Evolutionary conservation across 2,888 invertebrate species (phyloP).

Genomic region (Pyrgus malvae): DNA sequence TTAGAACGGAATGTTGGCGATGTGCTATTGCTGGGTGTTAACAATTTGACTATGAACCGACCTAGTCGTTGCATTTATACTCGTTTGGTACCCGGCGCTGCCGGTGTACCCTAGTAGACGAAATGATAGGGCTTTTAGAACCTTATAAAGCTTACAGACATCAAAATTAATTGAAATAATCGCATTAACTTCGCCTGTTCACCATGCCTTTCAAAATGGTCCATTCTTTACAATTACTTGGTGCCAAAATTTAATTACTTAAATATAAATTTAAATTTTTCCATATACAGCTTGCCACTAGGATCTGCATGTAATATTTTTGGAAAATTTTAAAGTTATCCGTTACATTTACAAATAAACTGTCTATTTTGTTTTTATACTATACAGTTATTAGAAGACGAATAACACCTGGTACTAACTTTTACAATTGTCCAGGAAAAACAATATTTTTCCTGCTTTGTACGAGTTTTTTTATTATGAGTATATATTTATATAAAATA

Average conservation of each 20-base stretch:
- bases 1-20: background rate
- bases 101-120: background rate
- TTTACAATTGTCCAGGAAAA: background rate
- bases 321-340: constrained; percentile 30
- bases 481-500: no score
- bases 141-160: background rate
- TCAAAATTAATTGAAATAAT: background rate
- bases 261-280: background rate
- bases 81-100: background rate
- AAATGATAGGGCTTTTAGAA: background rate
- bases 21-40: background rate
- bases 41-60: background rate
- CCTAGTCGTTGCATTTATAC: constrained; percentile 55
- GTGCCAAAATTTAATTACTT: constrained; percentile 8
- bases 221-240: background rate
- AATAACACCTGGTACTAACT: background rate
- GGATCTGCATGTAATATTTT: constrained; percentile 40
- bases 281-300: constrained; percentile 24
- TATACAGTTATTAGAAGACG: background rate
- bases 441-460: background rate
- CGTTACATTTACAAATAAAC: background rate
- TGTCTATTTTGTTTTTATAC: constrained; percentile 7
- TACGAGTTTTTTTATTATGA: no score
- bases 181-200: background rate
- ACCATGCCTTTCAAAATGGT: constrained; percentile 6